These are phyloP conservation scores for Malurus leucopterus DNA, from an alignment of 2,797 vertebrate species.

Conservation along the genomic window DNA sequence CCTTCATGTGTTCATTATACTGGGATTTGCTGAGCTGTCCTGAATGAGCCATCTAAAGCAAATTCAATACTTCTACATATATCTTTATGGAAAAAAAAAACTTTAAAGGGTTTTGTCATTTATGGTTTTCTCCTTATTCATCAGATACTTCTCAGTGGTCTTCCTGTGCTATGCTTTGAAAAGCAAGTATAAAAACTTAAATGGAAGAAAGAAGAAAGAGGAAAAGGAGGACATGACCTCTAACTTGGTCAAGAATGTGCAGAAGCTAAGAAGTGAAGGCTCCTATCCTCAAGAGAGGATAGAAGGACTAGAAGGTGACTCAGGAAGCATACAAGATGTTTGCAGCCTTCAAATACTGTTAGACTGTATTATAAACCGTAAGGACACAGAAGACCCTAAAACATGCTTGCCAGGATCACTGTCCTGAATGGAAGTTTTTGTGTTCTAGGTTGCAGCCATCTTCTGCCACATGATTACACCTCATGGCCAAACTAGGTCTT, in stretches of 20 bases:
- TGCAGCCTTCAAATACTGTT: background rate
- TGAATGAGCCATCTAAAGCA: slow-evolving; percentile 4
- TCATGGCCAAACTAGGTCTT: background rate
- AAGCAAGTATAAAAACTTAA: background rate
- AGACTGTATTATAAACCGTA: background rate
- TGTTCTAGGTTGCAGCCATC: background rate
- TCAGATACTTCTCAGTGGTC: background rate
- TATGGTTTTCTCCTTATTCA: background rate
- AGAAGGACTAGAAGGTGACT: background rate
- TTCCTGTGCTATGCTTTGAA: background rate
- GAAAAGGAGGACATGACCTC: background rate
- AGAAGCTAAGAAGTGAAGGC: background rate
- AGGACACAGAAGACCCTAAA: background rate
- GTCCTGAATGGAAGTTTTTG: background rate
- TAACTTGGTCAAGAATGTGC: background rate
- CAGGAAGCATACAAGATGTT: background rate
- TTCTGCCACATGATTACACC: background rate
- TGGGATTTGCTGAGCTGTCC: background rate
- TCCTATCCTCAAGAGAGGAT: background rate
- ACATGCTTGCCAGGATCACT: background rate
- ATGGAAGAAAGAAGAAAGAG: background rate
- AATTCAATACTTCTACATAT: slow-evolving; percentile 11
- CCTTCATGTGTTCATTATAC: background rate
- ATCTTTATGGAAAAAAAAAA: background rate
- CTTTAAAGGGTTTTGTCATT: background rate